Conservation (phyloP, 2,888 invertebrate genomes). For the Fissipunctia ypsillon region DNA sequence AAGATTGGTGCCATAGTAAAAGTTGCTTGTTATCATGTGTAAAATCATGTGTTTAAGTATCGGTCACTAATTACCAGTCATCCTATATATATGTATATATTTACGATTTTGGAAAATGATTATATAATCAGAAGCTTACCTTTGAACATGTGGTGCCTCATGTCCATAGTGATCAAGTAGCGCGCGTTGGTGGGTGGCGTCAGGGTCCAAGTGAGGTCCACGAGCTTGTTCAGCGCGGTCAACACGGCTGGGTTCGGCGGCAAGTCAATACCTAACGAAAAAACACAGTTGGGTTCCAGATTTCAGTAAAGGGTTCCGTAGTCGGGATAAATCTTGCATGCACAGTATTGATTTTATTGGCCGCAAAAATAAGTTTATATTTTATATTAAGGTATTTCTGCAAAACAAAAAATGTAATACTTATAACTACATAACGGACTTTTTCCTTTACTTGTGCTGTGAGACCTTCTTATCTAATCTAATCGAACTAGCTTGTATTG, state of each 20-base stretch:
- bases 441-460: background rate
- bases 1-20: too few relatives aligned
- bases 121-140: conserved; percentile 71
- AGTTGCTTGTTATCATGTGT: too few relatives aligned
- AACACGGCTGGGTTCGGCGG: conserved; percentile 81
- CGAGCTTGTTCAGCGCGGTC: conserved; percentile 79
- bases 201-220: conserved; percentile 84
- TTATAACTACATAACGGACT: background rate
- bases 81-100: too few relatives aligned
- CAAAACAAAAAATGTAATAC: too few relatives aligned
- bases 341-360: background rate
- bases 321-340: background rate
- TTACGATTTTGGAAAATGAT: background rate
- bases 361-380: background rate
- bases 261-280: conserved; percentile 81
- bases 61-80: too few relatives aligned
- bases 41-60: too few relatives aligned
- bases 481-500: background rate
- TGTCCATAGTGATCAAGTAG: conserved; percentile 88
- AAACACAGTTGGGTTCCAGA: conserved; percentile 2
- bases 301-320: background rate
- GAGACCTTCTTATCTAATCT: background rate
- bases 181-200: conserved; percentile 82
- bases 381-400: background rate
- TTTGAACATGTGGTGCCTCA: conserved; percentile 89